Percentiles rank a stretch among this genome's conserved stretches.
Evolutionary conservation across 2,797 vertebrate species (phyloP).

Genomic region (Anniella stebbinsi): DNA sequence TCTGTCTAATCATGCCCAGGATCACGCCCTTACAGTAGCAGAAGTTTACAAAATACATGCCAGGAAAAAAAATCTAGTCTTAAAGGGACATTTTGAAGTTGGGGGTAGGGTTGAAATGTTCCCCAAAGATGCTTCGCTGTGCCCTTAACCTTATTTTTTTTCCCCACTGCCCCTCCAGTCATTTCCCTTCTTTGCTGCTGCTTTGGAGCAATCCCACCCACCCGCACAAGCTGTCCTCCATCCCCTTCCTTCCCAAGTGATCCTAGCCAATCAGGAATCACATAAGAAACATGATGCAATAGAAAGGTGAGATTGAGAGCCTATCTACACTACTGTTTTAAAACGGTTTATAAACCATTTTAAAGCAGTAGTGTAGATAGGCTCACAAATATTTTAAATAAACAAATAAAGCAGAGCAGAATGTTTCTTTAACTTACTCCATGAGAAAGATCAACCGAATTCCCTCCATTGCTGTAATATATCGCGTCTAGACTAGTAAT

Average conservation of each 20-base stretch:
- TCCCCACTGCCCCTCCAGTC: too few relatives aligned
- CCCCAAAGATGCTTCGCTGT: neutral
- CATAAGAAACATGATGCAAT: too few relatives aligned
- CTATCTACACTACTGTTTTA: too few relatives aligned
- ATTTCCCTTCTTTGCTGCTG: neutral
- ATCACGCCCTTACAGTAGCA: too few relatives aligned
- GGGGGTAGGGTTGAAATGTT: neutral
- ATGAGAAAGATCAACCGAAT: constrained; percentile 89
- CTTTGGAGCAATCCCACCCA: neutral
- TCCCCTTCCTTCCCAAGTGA: neutral
- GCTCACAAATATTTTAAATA: too few relatives aligned
- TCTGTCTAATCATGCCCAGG: too few relatives aligned
- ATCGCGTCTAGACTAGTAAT: constrained; percentile 88
- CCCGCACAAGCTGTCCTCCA: neutral
- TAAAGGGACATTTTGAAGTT: neutral
- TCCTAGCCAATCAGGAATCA: too few relatives aligned
- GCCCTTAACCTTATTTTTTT: neutral
- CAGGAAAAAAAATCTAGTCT: too few relatives aligned
- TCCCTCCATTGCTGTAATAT: constrained; percentile 89
- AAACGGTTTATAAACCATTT: too few relatives aligned
- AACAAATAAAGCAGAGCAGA: neutral
- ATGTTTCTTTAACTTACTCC: constrained; percentile 82
- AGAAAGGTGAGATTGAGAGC: too few relatives aligned
- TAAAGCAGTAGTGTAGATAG: too few relatives aligned
- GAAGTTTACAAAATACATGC: too few relatives aligned